These are phyloP conservation scores for Pycnomerus fuliginosus DNA, from an alignment of 2,888 invertebrate species.

Conservation along the genomic window DNA sequence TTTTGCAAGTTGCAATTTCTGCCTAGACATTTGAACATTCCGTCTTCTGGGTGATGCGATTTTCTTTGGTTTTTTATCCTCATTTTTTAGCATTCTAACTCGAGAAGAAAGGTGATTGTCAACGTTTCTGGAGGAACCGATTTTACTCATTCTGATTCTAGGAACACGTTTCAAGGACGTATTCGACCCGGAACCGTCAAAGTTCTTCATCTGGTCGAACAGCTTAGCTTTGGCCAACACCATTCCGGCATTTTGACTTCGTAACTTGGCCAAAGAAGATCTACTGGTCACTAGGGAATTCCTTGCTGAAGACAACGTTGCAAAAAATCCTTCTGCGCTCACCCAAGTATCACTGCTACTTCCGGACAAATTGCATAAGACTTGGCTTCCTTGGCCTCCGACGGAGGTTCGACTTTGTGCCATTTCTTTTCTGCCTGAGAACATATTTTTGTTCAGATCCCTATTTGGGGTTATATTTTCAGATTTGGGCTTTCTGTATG, in stretches of 20 bases:
- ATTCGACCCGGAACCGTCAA: conserved; percentile 29
- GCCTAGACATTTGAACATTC: conserved; percentile 27
- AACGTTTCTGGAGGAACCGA: conserved; percentile 24
- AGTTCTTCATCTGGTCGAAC: conserved; percentile 59
- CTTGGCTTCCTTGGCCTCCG: too few relatives aligned
- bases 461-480: background rate
- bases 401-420: conserved; percentile 25
- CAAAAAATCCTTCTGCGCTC: conserved; percentile 51
- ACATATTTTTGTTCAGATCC: conserved; percentile 4
- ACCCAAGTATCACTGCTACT: conserved; percentile 48
- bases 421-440: conserved; percentile 4
- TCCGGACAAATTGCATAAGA: conserved; percentile 24
- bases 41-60: conserved; percentile 42
- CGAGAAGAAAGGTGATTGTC: conserved; percentile 31
- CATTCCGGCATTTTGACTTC: conserved; percentile 76
- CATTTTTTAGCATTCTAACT: conserved; percentile 34
- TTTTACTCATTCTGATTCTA: conserved; percentile 23
- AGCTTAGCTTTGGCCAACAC: conserved; percentile 77
- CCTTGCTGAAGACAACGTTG: conserved; percentile 55
- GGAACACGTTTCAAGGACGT: conserved; percentile 5
- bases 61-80: conserved; percentile 39
- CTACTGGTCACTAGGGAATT: conserved; percentile 56
- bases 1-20: conserved; percentile 33
- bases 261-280: conserved; percentile 70
- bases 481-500: conserved; percentile 46